phyloP scores from a whole-genome alignment of 2,888 invertebrate genomes.

The Drosophila greeni region DNA sequence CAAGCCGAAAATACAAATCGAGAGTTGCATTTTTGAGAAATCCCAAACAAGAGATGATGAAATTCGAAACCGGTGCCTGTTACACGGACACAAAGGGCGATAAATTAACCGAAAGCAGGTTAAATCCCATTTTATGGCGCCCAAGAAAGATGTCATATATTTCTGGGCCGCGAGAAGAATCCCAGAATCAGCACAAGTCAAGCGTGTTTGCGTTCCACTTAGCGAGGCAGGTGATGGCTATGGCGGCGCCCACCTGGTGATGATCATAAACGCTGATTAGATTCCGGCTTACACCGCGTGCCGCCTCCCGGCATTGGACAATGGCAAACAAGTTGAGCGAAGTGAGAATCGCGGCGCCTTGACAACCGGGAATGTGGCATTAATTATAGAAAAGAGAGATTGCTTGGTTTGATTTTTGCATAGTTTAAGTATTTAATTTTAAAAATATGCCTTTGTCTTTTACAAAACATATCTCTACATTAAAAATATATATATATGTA shows the following conservation, averaged over 20 bases:
- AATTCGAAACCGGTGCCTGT: conserved; percentile 9
- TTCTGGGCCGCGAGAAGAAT: conserved; percentile 8
- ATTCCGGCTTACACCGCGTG: conserved; percentile 35
- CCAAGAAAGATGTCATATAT: conserved; percentile 24
- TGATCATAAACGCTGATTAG: conserved; percentile 32
- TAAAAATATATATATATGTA: conserved; percentile 65
- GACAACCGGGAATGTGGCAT: conserved; percentile 17
- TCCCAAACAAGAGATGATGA: conserved; percentile 22
- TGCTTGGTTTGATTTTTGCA: conserved; percentile 31
- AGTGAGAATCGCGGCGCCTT: conserved; percentile 1
- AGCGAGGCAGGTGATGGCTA: conserved; percentile 18
- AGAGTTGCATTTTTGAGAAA: conserved; percentile 6
- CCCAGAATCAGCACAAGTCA: conserved; percentile 17
- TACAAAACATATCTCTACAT: conserved; percentile 72
- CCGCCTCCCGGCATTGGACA: conserved; percentile 14
- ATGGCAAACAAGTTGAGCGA: conserved; percentile 13
- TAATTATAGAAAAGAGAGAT: conserved; percentile 1
- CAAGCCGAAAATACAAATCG: conserved; percentile 26
- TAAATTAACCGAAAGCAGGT: conserved; percentile 30
- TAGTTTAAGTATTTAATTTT: conserved; percentile 64
- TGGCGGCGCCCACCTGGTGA: conserved; percentile 33
- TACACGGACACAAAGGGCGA: conserved; percentile 31
- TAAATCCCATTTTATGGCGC: conserved; percentile 22
- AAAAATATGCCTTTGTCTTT: conserved; percentile 72
- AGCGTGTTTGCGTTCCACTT: conserved; percentile 24